Evolutionary conservation across 1,140 invertebrate genomes (phyloP), one percentile per base, ranked within the genome.

Genomic region (Bombus ignitus): DNA sequence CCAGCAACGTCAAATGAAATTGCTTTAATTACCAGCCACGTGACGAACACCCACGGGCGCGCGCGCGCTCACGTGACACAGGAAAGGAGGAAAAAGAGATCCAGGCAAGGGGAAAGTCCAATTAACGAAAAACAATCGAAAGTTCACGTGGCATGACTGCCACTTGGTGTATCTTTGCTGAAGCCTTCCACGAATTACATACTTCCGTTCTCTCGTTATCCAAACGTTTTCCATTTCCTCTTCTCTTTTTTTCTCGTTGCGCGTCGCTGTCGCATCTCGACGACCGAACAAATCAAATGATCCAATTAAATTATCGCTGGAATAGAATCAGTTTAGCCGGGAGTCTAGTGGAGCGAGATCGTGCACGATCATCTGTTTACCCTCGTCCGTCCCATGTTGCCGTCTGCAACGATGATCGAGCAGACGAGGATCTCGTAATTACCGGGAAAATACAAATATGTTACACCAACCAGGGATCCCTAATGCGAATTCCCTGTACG

Each of bases 101-200:
- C 13, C 32, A 32, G 68, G 4, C n/a, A 13, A 18, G 32, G 53
- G 39, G 53, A 44, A 47, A 73, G 59, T 83, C 72, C 85, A 86
- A 86, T 86, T 86, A 86, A 70, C 85, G 80, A 70, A 71, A 83
- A 75, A 86, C 80, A 86, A 83, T 86, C 9, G 47, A 59, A 42
- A 66, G 70, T 72, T 85, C 35, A 62, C 62, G 35, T 59, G 59
- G 42, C 42, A 62, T 32, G 68, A 15, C 57, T 53, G 82, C 65
- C 47, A 70, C 25, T 76, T 65, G 65, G 4, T 42, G 37, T 57
- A 59, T 57, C 57, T 71, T 53, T 73, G 68, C 65, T 44, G 70
- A 85, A 35, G 42, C 44, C 32, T 37, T 53, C 32, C 12, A 35
- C 44, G 28, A 68, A 13, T 62, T 62, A 62, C 28, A 4, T n/a